A percentile compares a stretch with the other conserved stretches of the same genome.
These are phyloP conservation scores for Labrus mixtus DNA, from an alignment of 2,113 vertebrate species.

Conservation along the genomic window DNA sequence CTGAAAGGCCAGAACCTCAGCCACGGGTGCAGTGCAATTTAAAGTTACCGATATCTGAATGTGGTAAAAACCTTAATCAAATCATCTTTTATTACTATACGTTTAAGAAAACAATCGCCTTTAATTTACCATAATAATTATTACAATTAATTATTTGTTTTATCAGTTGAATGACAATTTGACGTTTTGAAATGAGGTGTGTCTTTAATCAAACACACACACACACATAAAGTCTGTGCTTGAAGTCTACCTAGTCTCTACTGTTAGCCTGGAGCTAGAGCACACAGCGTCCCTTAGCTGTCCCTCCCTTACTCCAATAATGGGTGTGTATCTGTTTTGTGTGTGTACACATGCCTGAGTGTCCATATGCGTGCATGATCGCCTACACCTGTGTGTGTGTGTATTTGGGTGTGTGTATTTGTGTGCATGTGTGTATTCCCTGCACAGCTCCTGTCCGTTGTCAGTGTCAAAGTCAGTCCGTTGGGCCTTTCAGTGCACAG, in stretches of 20 bases:
- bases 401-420: constrained; percentile 45
- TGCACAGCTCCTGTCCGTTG: constrained; percentile 69
- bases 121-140: no score
- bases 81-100: no score
- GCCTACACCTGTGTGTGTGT: constrained; percentile 43
- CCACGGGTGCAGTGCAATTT: no score
- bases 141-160: no score
- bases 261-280: constrained; percentile 32
- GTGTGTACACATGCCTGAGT: constrained; percentile 33
- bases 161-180: no score
- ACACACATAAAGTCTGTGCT: constrained; percentile 11
- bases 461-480: constrained; percentile 75
- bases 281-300: constrained; percentile 35
- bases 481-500: constrained; percentile 78
- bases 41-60: no score
- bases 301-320: constrained; percentile 40
- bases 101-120: no score
- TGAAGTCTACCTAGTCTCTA: constrained; percentile 16
- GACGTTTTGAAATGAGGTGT: no score
- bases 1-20: no score
- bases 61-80: no score
- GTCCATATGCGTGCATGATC: constrained; percentile 35
- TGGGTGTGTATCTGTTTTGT: constrained; percentile 45
- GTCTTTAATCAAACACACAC: neutral
- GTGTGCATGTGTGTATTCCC: constrained; percentile 62